phyloP scores from a whole-genome alignment of 2,888 invertebrate species.

The Sinohyriopsis cumingii region DNA sequence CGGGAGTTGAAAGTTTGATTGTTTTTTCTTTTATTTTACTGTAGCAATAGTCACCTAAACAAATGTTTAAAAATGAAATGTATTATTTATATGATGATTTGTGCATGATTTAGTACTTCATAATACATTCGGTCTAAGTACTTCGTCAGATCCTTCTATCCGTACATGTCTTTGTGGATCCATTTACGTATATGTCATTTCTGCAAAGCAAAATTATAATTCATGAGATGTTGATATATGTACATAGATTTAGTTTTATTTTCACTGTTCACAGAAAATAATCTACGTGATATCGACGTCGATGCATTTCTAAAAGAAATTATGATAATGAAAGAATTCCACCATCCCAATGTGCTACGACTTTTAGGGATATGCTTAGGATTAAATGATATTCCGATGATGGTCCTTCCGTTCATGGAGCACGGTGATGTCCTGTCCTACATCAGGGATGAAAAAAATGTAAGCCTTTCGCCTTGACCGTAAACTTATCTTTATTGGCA shows the following conservation, averaged over 20 bases:
- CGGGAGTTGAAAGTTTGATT: too few relatives aligned
- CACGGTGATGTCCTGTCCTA: slow-evolving; percentile 73
- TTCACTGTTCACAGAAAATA: slow-evolving; percentile 39
- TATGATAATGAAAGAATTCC: slow-evolving; percentile 74
- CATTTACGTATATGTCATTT: too few relatives aligned
- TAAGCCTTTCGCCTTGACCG: slow-evolving; percentile 35
- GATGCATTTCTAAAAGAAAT: slow-evolving; percentile 73
- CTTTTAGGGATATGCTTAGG: slow-evolving; percentile 73
- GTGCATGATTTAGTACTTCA: too few relatives aligned
- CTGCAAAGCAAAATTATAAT: too few relatives aligned
- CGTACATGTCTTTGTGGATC: too few relatives aligned
- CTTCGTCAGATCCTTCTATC: too few relatives aligned
- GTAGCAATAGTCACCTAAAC: too few relatives aligned
- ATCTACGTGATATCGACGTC: slow-evolving; percentile 53
- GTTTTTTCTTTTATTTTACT: too few relatives aligned
- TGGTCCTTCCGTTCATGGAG: slow-evolving; percentile 74
- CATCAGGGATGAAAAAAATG: slow-evolving; percentile 69
- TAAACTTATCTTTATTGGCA: too few relatives aligned
- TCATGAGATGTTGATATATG: not conserved
- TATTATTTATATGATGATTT: too few relatives aligned
- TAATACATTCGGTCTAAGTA: too few relatives aligned
- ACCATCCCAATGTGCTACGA: slow-evolving; percentile 73
- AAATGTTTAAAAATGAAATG: too few relatives aligned
- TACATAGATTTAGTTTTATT: not conserved
- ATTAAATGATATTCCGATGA: slow-evolving; percentile 72